phyloP scores from a whole-genome alignment of 1,140 invertebrate genomes.

The Phymorhynchus buccinoides region DNA sequence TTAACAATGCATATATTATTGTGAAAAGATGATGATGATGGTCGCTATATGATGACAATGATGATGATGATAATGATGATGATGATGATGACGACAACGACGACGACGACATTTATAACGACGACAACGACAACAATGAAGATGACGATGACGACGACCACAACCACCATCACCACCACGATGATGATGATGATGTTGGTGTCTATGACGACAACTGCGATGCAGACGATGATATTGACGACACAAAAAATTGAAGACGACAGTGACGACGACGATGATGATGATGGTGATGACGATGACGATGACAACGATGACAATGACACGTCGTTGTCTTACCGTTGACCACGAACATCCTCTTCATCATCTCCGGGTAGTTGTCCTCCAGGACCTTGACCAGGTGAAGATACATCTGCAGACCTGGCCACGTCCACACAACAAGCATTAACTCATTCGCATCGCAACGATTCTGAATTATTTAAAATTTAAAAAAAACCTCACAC shows the following conservation, averaged over 20 bases:
- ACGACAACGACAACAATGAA: not conserved
- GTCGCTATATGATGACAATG: not conserved
- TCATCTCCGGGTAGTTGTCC: conserved; percentile 81
- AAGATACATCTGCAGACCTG: conserved; percentile 85
- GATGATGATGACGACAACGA: not conserved
- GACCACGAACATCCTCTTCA: conserved; percentile 88
- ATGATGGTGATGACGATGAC: no score
- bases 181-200: not conserved
- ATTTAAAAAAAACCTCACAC: no score
- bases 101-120: not conserved
- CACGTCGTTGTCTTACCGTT: conserved; percentile 76
- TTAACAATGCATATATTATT: no score
- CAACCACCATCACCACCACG: not conserved
- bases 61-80: conserved; percentile 2
- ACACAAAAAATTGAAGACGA: no score
- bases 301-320: no score
- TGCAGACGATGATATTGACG: not conserved
- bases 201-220: not conserved
- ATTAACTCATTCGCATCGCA: no score
- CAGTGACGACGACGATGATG: no score
- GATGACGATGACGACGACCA: not conserved
- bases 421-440: no score
- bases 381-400: conserved; percentile 83
- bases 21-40: no score
- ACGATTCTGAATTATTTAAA: no score